These are phyloP conservation scores for Helicorthomorpha holstii DNA, from an alignment of 1,140 invertebrate species.

Conservation along the genomic window DNA sequence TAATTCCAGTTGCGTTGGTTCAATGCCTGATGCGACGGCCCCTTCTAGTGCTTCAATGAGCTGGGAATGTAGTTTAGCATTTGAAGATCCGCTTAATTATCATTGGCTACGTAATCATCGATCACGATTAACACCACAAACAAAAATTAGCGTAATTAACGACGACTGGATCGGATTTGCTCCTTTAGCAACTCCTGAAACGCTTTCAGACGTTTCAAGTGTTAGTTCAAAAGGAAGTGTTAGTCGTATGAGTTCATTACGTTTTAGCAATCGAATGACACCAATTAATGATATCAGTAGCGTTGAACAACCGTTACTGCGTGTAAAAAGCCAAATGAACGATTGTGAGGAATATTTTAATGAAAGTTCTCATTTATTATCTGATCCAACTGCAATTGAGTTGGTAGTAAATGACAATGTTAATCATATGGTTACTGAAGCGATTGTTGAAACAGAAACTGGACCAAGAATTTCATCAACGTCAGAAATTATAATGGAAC, in stretches of 20 bases:
- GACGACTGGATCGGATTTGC: slow-evolving; percentile 46
- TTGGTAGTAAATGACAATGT: background rate
- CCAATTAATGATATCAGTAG: background rate
- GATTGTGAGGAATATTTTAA: background rate
- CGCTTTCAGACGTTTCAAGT: slow-evolving; percentile 56
- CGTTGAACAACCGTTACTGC: background rate
- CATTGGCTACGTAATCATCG: background rate
- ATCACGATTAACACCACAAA: slow-evolving; percentile 3
- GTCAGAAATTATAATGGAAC: background rate
- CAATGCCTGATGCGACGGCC: background rate
- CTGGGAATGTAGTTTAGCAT: slow-evolving; percentile 11
- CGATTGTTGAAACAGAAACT: slow-evolving; percentile 3
- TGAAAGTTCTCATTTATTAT: background rate
- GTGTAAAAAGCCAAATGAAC: background rate
- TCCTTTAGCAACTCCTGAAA: slow-evolving; percentile 68
- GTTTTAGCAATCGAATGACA: background rate
- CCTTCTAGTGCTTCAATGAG: slow-evolving; percentile 3
- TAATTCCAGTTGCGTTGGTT: background rate
- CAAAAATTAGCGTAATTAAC: slow-evolving; percentile 14
- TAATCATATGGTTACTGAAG: slow-evolving; percentile 7
- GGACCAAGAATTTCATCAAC: background rate
- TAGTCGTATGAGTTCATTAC: background rate
- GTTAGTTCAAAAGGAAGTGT: slow-evolving; percentile 22
- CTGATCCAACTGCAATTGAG: background rate
- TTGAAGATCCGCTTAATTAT: background rate